phyloP scores from a whole-genome alignment of 2,113 vertebrate species.

The Thymallus thymallus region DNA sequence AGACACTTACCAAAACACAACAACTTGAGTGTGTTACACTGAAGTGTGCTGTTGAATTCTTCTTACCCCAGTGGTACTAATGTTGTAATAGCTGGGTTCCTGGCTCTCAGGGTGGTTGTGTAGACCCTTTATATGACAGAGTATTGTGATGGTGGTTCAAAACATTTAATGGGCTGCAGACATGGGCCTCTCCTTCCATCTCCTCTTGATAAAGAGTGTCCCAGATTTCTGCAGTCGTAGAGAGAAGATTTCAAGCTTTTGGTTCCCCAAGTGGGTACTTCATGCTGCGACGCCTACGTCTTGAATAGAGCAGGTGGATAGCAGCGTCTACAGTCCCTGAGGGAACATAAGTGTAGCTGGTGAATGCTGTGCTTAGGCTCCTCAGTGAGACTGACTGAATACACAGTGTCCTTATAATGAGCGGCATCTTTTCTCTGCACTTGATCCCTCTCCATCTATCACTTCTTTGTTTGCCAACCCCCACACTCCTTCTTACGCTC shows the following conservation, averaged over 20 bases:
- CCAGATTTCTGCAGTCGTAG: slow-evolving; percentile 25
- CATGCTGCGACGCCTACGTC: slow-evolving; percentile 11
- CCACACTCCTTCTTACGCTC: slow-evolving; percentile 1
- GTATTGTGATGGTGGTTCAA: neutral
- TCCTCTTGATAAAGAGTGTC: slow-evolving; percentile 35
- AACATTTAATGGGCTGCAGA: slow-evolving; percentile 15
- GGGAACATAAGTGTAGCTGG: slow-evolving; percentile 31
- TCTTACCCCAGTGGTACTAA: neutral
- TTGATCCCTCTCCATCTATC: neutral
- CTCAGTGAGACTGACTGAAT: slow-evolving; percentile 23
- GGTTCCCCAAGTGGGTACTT: slow-evolving; percentile 33
- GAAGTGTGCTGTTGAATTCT: neutral
- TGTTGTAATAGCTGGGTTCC: neutral
- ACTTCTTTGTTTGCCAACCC: neutral
- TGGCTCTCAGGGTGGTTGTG: neutral
- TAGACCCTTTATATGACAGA: neutral
- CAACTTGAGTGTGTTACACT: neutral
- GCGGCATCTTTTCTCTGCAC: neutral
- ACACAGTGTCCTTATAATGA: neutral
- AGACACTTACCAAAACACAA: neutral
- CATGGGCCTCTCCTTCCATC: slow-evolving; percentile 6
- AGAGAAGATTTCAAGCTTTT: neutral
- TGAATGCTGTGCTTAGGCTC: slow-evolving; percentile 9
- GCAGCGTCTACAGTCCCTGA: slow-evolving; percentile 4
- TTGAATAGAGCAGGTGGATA: slow-evolving; percentile 50